phyloP scores from a whole-genome alignment of 2,888 invertebrate species.

The Tanypteryx hageni region DNA sequence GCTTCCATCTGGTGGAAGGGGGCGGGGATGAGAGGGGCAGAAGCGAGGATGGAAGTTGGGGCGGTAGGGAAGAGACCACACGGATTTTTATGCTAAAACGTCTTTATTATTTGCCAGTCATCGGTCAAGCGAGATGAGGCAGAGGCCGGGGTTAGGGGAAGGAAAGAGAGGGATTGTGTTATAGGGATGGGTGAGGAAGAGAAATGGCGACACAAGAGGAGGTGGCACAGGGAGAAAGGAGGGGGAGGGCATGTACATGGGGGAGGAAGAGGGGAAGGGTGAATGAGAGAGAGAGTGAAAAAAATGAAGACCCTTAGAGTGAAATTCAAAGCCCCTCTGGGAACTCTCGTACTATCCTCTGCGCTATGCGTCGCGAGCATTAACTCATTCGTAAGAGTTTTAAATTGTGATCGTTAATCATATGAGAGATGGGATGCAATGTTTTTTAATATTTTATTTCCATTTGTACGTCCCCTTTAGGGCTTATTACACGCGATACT shows the following conservation, averaged over 20 bases:
- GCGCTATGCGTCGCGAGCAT: background rate
- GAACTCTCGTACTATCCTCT: background rate
- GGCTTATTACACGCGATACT: background rate
- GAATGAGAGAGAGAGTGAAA: background rate
- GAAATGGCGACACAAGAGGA: conserved; percentile 30
- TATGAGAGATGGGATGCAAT: background rate
- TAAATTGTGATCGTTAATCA: conserved; percentile 32
- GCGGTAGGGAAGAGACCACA: conserved; percentile 9
- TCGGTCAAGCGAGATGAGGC: conserved; percentile 50
- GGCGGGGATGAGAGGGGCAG: background rate
- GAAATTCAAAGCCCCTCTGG: conserved; percentile 13
- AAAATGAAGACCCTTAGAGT: conserved; percentile 28
- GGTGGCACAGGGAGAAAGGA: background rate
- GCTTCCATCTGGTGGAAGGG: background rate
- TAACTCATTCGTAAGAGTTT: conserved; percentile 26
- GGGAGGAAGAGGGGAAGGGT: background rate
- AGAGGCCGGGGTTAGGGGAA: background rate
- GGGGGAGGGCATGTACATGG: background rate
- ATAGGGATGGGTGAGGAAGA: background rate
- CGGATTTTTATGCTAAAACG: conserved; percentile 55
- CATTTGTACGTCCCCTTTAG: conserved; percentile 27
- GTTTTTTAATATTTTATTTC: conserved; percentile 6
- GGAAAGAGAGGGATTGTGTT: background rate
- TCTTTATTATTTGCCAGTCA: conserved; percentile 59
- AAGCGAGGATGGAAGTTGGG: background rate